Evolutionary conservation across 2,888 invertebrate species (phyloP).

Genomic region (Anaspis maculata): DNA sequence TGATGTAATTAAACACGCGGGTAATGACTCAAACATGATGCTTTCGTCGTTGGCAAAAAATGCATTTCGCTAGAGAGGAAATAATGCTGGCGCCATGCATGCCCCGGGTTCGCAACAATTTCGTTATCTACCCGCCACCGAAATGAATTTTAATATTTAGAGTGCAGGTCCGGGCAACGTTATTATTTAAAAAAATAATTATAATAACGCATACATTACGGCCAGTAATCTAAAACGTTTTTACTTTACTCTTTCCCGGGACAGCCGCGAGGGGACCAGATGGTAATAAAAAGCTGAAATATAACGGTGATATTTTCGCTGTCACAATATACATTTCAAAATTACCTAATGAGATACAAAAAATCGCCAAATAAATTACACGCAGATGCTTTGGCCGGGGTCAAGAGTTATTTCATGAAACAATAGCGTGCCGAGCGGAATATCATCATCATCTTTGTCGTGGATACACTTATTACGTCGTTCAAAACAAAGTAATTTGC

Average conservation of each 20-base stretch:
- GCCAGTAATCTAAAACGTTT: conserved; percentile 12
- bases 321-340: conserved; percentile 14
- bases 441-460: too few relatives aligned
- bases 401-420: conserved; percentile 8
- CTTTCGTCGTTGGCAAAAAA: too few relatives aligned
- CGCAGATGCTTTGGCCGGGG: conserved; percentile 11
- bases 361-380: conserved; percentile 12
- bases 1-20: too few relatives aligned
- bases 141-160: conserved; percentile 13
- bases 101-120: too few relatives aligned
- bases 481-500: too few relatives aligned
- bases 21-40: too few relatives aligned
- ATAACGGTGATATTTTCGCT: conserved; percentile 11
- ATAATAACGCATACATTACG: conserved; percentile 11
- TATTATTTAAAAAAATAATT: conserved; percentile 7
- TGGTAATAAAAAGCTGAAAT: conserved; percentile 15
- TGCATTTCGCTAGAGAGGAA: too few relatives aligned
- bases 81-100: too few relatives aligned
- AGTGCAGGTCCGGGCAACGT: too few relatives aligned
- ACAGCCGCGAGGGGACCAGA: conserved; percentile 9
- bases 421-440: neutral
- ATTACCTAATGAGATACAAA: conserved; percentile 15
- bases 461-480: too few relatives aligned
- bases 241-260: conserved; percentile 9
- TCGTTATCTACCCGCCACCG: too few relatives aligned